Evolutionary conservation across 2,113 vertebrate genomes (phyloP), one percentile per base, ranked within the genome.

Genomic region (Pleuronectes platessa): DNA sequence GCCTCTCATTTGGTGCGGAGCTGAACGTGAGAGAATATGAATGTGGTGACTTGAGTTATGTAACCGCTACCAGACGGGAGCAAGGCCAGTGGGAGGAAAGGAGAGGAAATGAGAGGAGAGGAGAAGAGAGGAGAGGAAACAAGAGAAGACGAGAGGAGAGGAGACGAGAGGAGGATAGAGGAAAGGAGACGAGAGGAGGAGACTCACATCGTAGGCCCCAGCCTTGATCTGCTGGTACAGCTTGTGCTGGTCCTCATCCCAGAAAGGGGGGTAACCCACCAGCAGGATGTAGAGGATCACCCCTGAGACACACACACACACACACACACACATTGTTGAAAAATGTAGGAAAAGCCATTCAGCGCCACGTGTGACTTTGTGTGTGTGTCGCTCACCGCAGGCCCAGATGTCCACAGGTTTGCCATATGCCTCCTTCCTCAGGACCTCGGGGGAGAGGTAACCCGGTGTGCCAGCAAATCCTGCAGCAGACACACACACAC

Each of bases 361-460:
- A 51, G 47, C 15, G 20, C 6, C 18, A 37, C 72, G 31, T 55
- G 40, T n/a, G 27, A 42, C 2, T 42, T 12, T 55, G 58, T 64
- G 65, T 64, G 65, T 61, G 65, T 31, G 61, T 66, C 21, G 56
- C n/a, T 94, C 90, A 99, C 98, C 98, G 0, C 98, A 99, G 0
- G 97, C 98, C 97, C 98, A 99, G 93, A 99, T 99, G 94, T 99
- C 97, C 95, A 99, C 97, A 0, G 98, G 97, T 93, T 99, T 99
- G 83, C 97, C 98, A 4, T 98, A 99, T 6, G 97, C 97, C 90
- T 99, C 98, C 90, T 99, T 99, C 90, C 98, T 96, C 89, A 99
- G 79, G 5, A 99, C 97, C 81, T 98, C 97, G 0, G 96, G 96
- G 76, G 96, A 97, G 64, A 97, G 93, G 86, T 97, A 97, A 24